A percentile compares a stretch with the other conserved stretches of the same genome.
These are phyloP conservation scores for Hydractinia echinata DNA, from an alignment of 30 jellyfish, hydroid and myxozoan genomes.

Conservation along the genomic window DNA sequence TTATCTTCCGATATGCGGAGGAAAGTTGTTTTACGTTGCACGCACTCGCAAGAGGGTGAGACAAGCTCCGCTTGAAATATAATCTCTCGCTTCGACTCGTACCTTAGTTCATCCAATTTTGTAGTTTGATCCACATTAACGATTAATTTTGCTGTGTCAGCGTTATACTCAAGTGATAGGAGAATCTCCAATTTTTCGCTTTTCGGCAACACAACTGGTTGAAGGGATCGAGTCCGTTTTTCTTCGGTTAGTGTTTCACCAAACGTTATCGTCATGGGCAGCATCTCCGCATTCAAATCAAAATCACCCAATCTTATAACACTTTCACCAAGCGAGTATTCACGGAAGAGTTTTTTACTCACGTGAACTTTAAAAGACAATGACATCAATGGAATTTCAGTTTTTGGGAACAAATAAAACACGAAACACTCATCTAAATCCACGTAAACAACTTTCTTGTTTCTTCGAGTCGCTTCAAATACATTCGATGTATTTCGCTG, in stretches of 20 bases:
- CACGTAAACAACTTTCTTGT: slow-evolving; percentile 46
- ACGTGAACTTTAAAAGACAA: slow-evolving; percentile 67
- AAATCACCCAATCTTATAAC: slow-evolving; percentile 71
- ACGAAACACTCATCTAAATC: slow-evolving; percentile 88
- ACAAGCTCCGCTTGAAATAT: slow-evolving; percentile 89
- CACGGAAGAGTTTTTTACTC: slow-evolving; percentile 72
- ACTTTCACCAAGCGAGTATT: slow-evolving; percentile 76
- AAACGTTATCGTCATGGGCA: slow-evolving; percentile 75
- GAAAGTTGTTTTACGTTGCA: slow-evolving; percentile 88
- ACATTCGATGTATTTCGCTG: slow-evolving; percentile 63
- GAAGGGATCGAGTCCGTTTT: slow-evolving; percentile 42
- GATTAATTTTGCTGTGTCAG: slow-evolving; percentile 63
- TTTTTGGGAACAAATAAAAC: slow-evolving; percentile 71
- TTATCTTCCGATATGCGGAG: slow-evolving; percentile 68
- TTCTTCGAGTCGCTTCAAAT: slow-evolving; percentile 70
- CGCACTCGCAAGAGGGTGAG: slow-evolving; percentile 92
- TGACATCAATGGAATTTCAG: slow-evolving; percentile 80
- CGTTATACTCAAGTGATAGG: slow-evolving; percentile 77
- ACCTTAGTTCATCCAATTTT: slow-evolving; percentile 68
- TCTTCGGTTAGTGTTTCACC: slow-evolving; percentile 46
- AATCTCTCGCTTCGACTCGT: slow-evolving; percentile 74
- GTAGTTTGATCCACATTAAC: slow-evolving; percentile 86
- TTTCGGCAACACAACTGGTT: slow-evolving; percentile 85
- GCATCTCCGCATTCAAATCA: slow-evolving; percentile 84
- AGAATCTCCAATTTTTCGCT: slow-evolving; percentile 84